Base-by-base conservation (phyloP, 1,140 invertebrate genomes). In the Portunus trituberculatus region DNA sequence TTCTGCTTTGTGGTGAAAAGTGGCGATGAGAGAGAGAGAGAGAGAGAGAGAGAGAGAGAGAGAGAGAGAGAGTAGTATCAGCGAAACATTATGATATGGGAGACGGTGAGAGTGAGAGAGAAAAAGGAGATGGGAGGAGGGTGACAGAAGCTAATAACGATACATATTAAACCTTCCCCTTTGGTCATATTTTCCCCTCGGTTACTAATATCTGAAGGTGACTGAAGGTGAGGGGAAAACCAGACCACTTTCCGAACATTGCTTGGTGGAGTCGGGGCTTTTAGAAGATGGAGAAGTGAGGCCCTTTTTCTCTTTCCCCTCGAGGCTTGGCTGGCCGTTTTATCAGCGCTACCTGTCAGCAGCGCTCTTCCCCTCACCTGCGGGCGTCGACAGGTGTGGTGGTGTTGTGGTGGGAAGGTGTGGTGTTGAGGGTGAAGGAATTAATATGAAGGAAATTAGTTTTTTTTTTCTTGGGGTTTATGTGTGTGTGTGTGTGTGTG, bases 111-210 rank as follows among this genome's bases (percentile, higher is more conserved):
- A 59, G 25, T 7, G 25, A 76, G 67, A 20, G 6, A 76, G 25
- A 76, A 76, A 76, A n/a, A 76, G 1, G 25, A 76, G 67, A 25
- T 25, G 20, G 67, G n/a, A 76, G 67, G 67, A 76, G 67, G 67
- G 67, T 20, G 67, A 76, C 67, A 76, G 67, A 76, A 20, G 67
- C 67, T 76, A 76, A 76, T 76, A 76, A 76, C 67, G 25, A 25
- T 76, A 76, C 67, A 76, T 76, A 76, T 76, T 76, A 76, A 76
- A 76, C 67, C 67, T 76, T 76, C 67, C 67, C 52, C 67, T 76
- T 25, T 76, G 67, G 67, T n/a, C 67, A 76, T 76, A 20, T 76
- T 0, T 76, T 39, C 7, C 67, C 67, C 67, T 76, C 67, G 67
- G 67, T n/a, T 76, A 7, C 67, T 76, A 76, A 76, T 25, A 76